Evolutionary conservation across 2,113 vertebrate species (phyloP).

Genomic region (Hippocampus guttulatus): DNA sequence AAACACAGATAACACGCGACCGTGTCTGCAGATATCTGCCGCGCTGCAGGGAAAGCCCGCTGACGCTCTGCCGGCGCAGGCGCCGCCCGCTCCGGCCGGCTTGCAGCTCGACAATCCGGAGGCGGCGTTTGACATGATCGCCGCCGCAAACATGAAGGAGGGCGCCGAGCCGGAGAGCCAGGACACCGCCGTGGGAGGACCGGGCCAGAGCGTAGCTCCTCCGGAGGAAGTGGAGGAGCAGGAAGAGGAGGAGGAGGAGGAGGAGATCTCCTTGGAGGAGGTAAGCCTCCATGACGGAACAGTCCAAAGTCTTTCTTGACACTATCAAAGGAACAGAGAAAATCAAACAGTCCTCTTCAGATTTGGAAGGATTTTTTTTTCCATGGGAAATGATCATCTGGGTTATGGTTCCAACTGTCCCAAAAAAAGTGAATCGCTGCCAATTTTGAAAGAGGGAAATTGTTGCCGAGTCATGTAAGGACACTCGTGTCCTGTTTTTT

Average conservation of each 20-base stretch:
- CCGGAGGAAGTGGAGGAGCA: slow-evolving; percentile 32
- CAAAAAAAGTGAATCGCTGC: background rate
- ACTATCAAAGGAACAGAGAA: background rate
- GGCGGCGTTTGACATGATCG: slow-evolving; percentile 55
- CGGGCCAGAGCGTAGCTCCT: slow-evolving; percentile 15
- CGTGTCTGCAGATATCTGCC: slow-evolving; percentile 4
- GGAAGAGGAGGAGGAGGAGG: slow-evolving; percentile 49
- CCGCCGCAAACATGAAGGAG: slow-evolving; percentile 47
- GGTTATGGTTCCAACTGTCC: background rate
- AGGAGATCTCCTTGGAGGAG: slow-evolving; percentile 61
- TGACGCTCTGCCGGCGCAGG: background rate
- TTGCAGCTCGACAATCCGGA: slow-evolving; percentile 37
- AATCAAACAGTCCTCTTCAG: background rate
- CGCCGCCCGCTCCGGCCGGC: background rate
- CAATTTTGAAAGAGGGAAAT: background rate
- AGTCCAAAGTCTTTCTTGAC: background rate
- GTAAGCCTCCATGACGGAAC: slow-evolving; percentile 24
- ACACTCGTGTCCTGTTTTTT: background rate
- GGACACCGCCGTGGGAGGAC: slow-evolving; percentile 10
- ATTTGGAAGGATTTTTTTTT: background rate
- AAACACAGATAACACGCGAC: background rate
- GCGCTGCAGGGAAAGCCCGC: background rate
- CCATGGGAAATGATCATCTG: background rate
- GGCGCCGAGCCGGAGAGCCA: background rate
- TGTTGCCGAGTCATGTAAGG: background rate